These are phyloP conservation scores for Drosophila rufa DNA, from an alignment of 1,140 invertebrate species.

Conservation along the genomic window DNA sequence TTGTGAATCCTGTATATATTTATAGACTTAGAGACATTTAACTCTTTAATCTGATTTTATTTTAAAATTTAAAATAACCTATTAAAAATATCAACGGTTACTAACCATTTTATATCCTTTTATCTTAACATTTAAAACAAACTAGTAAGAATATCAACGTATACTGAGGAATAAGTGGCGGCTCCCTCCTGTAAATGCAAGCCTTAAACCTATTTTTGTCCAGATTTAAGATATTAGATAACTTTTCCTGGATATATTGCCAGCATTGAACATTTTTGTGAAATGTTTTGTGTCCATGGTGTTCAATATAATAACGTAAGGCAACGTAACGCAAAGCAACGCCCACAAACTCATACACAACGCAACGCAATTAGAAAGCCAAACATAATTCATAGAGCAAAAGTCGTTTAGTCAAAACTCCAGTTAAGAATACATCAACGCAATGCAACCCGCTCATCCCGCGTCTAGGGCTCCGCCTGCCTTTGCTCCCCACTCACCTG, in stretches of 20 bases:
- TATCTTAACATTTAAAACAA: too few relatives aligned
- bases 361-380: conserved; percentile 47
- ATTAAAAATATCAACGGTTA: too few relatives aligned
- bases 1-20: too few relatives aligned
- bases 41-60: too few relatives aligned
- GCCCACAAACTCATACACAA: conserved; percentile 51
- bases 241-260: not conserved
- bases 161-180: too few relatives aligned
- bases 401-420: conserved; percentile 41
- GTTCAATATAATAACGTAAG: conserved; percentile 4
- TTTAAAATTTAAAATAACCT: too few relatives aligned
- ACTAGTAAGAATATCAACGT: too few relatives aligned
- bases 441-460: conserved; percentile 1
- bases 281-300: conserved; percentile 2
- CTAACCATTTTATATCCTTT: too few relatives aligned
- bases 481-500: conserved; percentile 48
- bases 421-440: conserved; percentile 49
- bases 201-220: too few relatives aligned
- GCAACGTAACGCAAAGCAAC: conserved; percentile 36
- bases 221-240: not conserved
- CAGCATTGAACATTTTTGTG: not conserved
- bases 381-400: conserved; percentile 52
- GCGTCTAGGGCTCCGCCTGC: not conserved
- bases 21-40: too few relatives aligned
- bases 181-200: too few relatives aligned